Conservation (phyloP, 1,140 invertebrate genomes). For the Ctenoplectra terminalis region DNA sequence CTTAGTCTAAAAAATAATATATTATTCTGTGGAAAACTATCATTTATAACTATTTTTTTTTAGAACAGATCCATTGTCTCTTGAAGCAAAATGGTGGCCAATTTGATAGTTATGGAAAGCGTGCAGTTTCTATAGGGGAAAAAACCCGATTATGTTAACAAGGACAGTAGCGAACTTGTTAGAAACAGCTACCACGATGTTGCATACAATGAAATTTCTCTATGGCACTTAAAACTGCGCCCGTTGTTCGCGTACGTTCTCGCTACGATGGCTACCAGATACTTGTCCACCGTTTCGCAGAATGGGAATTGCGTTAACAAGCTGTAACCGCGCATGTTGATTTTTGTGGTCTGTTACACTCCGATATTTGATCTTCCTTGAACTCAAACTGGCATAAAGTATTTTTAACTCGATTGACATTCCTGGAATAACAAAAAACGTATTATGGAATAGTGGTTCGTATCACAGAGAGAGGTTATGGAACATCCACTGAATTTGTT, state of each 20-base stretch:
- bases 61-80: background rate
- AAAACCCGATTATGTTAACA: conserved; percentile 46
- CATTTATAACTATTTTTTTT: background rate
- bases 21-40: background rate
- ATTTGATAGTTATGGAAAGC: background rate
- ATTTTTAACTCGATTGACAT: background rate
- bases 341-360: background rate
- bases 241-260: conserved; percentile 22
- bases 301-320: conserved; percentile 26
- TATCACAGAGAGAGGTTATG: no score
- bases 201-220: conserved; percentile 39
- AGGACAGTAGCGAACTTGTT: conserved; percentile 40
- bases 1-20: no score
- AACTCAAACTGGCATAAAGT: background rate
- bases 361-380: background rate
- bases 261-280: conserved; percentile 1
- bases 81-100: background rate
- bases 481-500: no score
- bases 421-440: background rate
- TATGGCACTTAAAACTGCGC: conserved; percentile 30
- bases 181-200: conserved; percentile 26
- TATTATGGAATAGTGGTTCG: no score
- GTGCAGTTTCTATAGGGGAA: background rate
- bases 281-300: conserved; percentile 5
- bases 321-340: conserved; percentile 9